These are phyloP conservation scores for Cygnus olor DNA, from an alignment of 2,797 vertebrate species.

Conservation along the genomic window DNA sequence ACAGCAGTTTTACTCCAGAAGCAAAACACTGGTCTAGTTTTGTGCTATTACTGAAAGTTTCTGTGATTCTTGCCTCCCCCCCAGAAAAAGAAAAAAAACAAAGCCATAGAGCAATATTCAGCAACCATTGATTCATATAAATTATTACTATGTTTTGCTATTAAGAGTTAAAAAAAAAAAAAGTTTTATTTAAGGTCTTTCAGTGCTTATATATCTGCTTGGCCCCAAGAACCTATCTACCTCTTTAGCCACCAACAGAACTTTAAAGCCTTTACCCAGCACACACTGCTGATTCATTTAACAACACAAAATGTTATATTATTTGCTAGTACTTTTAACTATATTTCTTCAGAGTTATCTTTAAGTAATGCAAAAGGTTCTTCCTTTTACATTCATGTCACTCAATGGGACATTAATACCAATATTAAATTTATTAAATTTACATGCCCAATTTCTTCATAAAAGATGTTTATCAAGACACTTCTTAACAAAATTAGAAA, in stretches of 20 bases:
- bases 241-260: neutral
- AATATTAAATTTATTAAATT: neutral
- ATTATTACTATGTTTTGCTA: neutral
- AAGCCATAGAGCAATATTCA: neutral
- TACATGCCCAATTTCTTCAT: neutral
- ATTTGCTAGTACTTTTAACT: neutral
- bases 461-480: neutral
- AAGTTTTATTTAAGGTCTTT: neutral
- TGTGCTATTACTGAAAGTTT: neutral
- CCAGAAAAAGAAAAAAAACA: neutral
- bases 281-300: neutral
- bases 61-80: neutral
- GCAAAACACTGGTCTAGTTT: neutral
- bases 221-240: neutral
- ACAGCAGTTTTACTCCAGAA: neutral
- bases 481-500: neutral
- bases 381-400: neutral
- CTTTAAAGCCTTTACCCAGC: neutral
- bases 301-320: neutral
- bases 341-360: neutral
- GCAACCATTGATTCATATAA: neutral
- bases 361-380: neutral
- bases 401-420: neutral
- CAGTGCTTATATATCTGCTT: neutral
- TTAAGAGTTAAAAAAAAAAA: neutral